These are phyloP conservation scores for Fratercula arctica DNA, from an alignment of 2,797 vertebrate species.

Conservation along the genomic window DNA sequence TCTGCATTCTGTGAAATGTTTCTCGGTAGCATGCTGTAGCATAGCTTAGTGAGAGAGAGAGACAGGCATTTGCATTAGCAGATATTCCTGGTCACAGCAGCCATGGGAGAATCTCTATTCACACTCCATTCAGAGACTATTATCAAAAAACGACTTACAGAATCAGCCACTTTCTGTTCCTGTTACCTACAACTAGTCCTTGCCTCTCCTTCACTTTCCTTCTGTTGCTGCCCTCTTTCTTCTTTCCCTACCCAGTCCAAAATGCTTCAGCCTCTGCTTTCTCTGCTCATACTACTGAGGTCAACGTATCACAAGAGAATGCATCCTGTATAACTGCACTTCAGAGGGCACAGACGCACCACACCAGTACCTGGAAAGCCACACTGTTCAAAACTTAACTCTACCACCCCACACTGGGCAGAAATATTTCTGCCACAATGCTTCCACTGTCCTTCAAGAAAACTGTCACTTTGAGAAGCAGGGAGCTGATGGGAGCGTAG, in stretches of 20 bases:
- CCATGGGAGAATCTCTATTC: too few relatives aligned
- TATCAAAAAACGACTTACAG: not conserved
- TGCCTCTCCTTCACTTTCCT: not conserved
- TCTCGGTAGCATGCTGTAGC: not conserved
- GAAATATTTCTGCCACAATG: not conserved
- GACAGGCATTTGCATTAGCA: not conserved
- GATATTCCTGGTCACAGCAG: not conserved
- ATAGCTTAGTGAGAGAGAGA: not conserved
- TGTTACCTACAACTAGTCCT: not conserved
- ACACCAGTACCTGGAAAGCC: not conserved
- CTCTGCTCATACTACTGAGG: not conserved
- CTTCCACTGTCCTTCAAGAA: not conserved
- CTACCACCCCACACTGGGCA: not conserved
- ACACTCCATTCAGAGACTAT: not conserved
- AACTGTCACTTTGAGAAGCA: fast-evolving
- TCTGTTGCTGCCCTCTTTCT: not conserved
- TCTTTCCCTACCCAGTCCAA: not conserved
- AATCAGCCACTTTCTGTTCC: not conserved
- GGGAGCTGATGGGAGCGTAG: fast-evolving
- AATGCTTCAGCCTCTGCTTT: not conserved
- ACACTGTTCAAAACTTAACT: not conserved
- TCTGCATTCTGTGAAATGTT: too few relatives aligned
- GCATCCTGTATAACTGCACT: fast-evolving
- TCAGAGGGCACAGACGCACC: fast-evolving
- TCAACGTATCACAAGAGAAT: fast-evolving